Conservation (phyloP, 2,113 vertebrate species). For the Vireo altiloquus region DNA sequence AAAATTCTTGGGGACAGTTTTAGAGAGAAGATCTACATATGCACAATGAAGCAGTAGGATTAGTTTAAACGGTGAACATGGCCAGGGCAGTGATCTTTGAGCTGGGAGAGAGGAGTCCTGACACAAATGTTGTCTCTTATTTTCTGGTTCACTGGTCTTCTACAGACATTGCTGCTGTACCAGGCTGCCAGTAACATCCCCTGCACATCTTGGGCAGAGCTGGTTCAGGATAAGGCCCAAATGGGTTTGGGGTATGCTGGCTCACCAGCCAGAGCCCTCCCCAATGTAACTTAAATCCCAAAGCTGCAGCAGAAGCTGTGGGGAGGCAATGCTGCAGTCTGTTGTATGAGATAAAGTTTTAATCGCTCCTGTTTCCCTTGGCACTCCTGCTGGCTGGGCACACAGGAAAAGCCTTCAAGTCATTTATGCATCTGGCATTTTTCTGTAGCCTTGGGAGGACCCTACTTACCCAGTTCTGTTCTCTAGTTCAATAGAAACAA, state of each 20-base stretch:
- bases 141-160: not conserved
- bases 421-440: not conserved
- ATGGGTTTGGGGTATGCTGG: not conserved
- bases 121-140: not conserved
- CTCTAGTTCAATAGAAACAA: not conserved
- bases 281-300: not conserved
- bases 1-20: not conserved
- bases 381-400: not conserved
- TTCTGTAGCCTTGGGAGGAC: not conserved
- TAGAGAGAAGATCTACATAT: not conserved
- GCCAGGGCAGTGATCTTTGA: not conserved
- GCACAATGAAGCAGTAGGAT: not conserved
- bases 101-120: not conserved
- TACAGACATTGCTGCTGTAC: not conserved
- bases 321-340: not conserved
- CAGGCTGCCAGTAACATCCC: not conserved
- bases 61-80: not conserved
- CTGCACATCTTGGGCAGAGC: not conserved
- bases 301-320: not conserved
- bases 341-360: not conserved
- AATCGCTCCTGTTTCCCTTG: slow-evolving; percentile 3
- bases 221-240: not conserved
- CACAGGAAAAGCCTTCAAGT: not conserved
- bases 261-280: not conserved
- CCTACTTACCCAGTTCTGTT: not conserved